Conservation (phyloP, 2,888 invertebrate species). For the Scotopteryx bipunctaria region DNA sequence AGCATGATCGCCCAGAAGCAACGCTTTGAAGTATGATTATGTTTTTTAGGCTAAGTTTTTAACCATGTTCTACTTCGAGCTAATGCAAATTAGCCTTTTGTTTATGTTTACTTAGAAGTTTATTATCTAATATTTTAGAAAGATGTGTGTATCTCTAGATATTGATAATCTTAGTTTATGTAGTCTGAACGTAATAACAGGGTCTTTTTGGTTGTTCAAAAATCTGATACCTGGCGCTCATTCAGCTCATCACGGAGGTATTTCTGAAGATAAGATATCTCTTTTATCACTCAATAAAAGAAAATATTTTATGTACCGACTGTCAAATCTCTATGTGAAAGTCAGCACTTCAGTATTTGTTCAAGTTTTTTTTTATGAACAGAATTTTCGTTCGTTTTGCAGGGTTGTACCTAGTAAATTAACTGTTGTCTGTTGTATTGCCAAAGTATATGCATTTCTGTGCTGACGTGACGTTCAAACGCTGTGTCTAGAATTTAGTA, state of each 20-base stretch:
- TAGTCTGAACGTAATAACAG: conserved; percentile 59
- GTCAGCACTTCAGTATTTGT: conserved; percentile 63
- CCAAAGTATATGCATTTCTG: conserved; percentile 78
- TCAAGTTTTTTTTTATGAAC: conserved; percentile 54
- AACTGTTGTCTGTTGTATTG: conserved; percentile 57
- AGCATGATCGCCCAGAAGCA: neutral
- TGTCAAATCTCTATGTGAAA: conserved; percentile 46
- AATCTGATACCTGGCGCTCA: conserved; percentile 61
- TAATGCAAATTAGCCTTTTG: conserved; percentile 7
- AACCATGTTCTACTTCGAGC: conserved; percentile 10
- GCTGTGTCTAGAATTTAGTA: conserved; percentile 50
- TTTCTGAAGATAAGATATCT: conserved; percentile 54
- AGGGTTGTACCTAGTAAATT: conserved; percentile 54
- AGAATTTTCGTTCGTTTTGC: conserved; percentile 45
- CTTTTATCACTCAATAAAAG: conserved; percentile 71
- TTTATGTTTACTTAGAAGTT: conserved; percentile 35
- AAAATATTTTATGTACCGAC: conserved; percentile 57
- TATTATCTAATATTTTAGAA: conserved; percentile 38
- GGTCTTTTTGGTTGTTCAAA: conserved; percentile 72
- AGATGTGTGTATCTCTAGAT: conserved; percentile 47
- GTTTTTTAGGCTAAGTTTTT: too few species aligned
- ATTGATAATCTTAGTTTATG: conserved; percentile 48
- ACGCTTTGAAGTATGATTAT: too few species aligned
- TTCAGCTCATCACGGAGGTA: conserved; percentile 52
- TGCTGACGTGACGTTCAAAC: conserved; percentile 71